Percentiles rank a stretch among this genome's conserved stretches.
These are phyloP conservation scores for Arenaria interpres DNA, from an alignment of 2,113 vertebrate genomes.

Conservation along the genomic window DNA sequence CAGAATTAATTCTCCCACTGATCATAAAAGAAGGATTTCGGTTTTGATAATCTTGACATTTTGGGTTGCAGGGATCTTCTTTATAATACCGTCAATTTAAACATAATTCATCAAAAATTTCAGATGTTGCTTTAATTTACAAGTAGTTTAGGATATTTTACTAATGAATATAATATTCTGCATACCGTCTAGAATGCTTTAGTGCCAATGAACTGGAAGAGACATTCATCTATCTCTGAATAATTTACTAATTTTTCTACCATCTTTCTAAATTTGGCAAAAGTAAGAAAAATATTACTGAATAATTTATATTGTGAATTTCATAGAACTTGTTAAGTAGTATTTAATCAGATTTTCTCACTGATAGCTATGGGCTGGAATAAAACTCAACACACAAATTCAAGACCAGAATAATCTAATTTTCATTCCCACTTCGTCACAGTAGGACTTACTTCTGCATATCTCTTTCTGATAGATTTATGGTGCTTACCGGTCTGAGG, in stretches of 20 bases:
- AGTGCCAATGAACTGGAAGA: background rate
- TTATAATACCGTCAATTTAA: background rate
- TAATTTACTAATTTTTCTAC: constrained; percentile 11
- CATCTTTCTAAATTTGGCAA: background rate
- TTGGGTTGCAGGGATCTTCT: background rate
- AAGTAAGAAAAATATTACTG: constrained; percentile 16
- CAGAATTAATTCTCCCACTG: background rate
- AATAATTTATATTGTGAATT: constrained; percentile 10
- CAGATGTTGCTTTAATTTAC: background rate
- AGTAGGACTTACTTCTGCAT: background rate
- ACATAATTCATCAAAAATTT: background rate
- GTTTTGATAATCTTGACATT: background rate
- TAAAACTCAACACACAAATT: background rate
- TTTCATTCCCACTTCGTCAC: background rate
- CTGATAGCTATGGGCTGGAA: background rate
- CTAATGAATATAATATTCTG: background rate
- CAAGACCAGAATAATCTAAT: background rate
- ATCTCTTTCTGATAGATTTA: background rate
- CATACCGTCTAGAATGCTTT: background rate
- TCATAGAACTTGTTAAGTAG: background rate
- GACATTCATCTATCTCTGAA: background rate
- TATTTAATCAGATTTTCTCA: background rate
- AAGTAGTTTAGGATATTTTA: background rate
- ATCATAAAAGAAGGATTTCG: background rate
- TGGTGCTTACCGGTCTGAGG: background rate